These are phyloP conservation scores for Atta cephalotes DNA, from an alignment of 1,140 invertebrate species.

Conservation along the genomic window DNA sequence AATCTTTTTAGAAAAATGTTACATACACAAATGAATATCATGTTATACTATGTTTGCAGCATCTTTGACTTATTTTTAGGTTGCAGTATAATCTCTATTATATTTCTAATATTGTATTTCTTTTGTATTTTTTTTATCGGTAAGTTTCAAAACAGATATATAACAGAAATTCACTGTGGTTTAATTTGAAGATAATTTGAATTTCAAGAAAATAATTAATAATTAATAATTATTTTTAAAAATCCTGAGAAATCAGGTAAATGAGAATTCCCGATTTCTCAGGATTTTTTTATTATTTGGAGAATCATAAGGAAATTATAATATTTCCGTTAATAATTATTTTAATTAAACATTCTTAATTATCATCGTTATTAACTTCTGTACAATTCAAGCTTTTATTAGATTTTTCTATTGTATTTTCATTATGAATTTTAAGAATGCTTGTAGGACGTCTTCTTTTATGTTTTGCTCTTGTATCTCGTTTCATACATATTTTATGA, in stretches of 20 bases:
- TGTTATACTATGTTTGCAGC: no score
- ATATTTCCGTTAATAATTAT: neutral
- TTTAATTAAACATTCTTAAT: constrained; percentile 20
- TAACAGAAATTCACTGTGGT: neutral
- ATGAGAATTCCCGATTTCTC: no score
- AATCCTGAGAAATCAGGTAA: no score
- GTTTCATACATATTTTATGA: constrained; percentile 64
- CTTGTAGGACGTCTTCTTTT: constrained; percentile 45
- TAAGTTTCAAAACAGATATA: constrained; percentile 40
- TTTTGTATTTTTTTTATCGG: constrained; percentile 80
- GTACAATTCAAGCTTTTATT: neutral
- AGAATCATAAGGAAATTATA: no score
- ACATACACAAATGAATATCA: no score
- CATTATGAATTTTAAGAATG: constrained; percentile 63
- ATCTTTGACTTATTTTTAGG: constrained; percentile 86
- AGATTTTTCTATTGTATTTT: constrained; percentile 7
- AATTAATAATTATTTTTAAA: neutral
- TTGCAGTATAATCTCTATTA: constrained; percentile 84
- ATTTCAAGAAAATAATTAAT: neutral
- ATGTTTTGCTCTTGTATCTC: constrained; percentile 67
- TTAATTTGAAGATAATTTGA: neutral
- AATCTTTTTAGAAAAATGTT: no score
- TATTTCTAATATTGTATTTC: constrained; percentile 71
- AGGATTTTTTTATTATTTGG: no score
- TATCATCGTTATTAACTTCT: neutral